Evolutionary conservation across 2,797 vertebrate genomes (phyloP).

Genomic region (Australoheros facetus): DNA sequence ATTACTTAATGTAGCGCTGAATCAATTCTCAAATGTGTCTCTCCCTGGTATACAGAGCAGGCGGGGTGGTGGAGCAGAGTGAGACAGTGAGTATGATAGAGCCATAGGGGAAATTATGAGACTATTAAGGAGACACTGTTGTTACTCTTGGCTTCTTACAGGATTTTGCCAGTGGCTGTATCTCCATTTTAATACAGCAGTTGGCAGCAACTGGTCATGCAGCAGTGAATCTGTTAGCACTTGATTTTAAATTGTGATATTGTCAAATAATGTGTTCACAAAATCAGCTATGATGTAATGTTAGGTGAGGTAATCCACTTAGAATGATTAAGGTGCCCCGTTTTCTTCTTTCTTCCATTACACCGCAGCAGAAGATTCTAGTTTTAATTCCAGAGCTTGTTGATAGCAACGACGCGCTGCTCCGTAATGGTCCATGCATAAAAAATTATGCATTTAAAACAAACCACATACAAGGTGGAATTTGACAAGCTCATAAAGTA

Average conservation of each 20-base stretch:
- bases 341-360: constrained; percentile 32
- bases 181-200: constrained; percentile 49
- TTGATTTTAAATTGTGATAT: constrained; percentile 59
- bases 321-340: constrained; percentile 70
- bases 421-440: constrained; percentile 40
- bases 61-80: constrained; percentile 31
- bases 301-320: constrained; percentile 78
- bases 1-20: constrained; percentile 83
- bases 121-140: constrained; percentile 65
- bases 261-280: constrained; percentile 58
- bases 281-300: constrained; percentile 71
- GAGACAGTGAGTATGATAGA: constrained; percentile 70
- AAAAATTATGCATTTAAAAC: constrained; percentile 62
- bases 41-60: constrained; percentile 52
- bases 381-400: constrained; percentile 53
- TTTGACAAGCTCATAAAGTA: constrained; percentile 71
- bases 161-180: constrained; percentile 54
- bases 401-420: constrained; percentile 40
- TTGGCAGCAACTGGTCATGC: constrained; percentile 51
- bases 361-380: constrained; percentile 19
- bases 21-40: constrained; percentile 80
- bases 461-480: constrained; percentile 65
- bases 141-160: constrained; percentile 68
- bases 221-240: constrained; percentile 60
- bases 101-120: constrained; percentile 77